Base-by-base conservation (phyloP, 1,140 invertebrate species). In the Drosophila aff. region DNA sequence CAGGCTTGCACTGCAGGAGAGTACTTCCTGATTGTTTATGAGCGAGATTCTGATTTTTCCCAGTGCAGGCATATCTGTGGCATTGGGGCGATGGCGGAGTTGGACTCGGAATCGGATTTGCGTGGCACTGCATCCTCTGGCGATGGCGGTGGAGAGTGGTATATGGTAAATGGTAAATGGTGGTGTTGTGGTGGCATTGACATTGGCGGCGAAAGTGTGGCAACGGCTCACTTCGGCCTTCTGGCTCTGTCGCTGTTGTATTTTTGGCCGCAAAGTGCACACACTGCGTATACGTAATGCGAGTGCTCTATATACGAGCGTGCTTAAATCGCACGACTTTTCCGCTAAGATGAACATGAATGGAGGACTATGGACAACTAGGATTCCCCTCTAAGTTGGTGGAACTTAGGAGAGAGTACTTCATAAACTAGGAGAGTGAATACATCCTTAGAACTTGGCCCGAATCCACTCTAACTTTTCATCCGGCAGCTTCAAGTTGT, bases 121-220 rank as follows among this genome's bases (percentile, higher is more conserved):
- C 64, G 59, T 71, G 74, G 62, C 67, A 58, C 53, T 82, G 82
- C 83, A 77, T 86, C 66, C 80, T 77, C 72, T 38, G 67, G 67
- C 44, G 18, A 16, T 31, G 44, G 65, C 62, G 63, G 74, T 81
- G 73, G 77, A 7, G 64, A 33, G 73, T 59, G 78, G 65, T 15
- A 13, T 3, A 18, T 82, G 82, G 76, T 43, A 40, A 23, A 13
- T 65, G 65, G 62, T 52, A 38, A 23, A 55, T 57, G 67, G 41
- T 61, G 44, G 13, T 36, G 66, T 13, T 31, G 67, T 23, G 49
- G 66, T 76, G 85, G 81, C 85, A 89, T 90, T 89, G 85, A 89
- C 85, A 89, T 89, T 89, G 85, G 77, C 47, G 64, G 85, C 53
- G 66, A 81, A 89, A 89, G 74, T 90, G 85, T 89, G 85, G 85